These are phyloP conservation scores for Panulirus ornatus DNA, from an alignment of 1,140 invertebrate genomes.

Conservation along the genomic window DNA sequence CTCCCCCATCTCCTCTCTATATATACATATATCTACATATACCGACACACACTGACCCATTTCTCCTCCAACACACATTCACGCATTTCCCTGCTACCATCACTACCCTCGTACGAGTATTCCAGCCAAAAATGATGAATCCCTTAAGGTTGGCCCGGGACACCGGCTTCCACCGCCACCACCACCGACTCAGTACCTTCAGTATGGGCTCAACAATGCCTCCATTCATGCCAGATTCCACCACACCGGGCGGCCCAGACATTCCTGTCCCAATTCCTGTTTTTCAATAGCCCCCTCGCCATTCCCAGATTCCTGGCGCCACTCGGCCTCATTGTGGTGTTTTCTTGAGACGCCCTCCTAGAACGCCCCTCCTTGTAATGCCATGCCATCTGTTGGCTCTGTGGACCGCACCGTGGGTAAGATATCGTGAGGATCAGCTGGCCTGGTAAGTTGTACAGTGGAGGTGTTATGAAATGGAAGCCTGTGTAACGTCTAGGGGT, in stretches of 20 bases:
- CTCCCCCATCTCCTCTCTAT: too few relatives aligned
- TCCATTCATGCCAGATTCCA: slow-evolving; percentile 19
- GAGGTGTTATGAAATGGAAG: too few relatives aligned
- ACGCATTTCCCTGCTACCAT: neutral
- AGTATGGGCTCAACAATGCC: neutral
- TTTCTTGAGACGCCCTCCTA: too few relatives aligned
- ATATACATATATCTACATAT: too few relatives aligned
- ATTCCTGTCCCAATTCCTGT: slow-evolving; percentile 21
- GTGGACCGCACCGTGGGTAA: too few relatives aligned
- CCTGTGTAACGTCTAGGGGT: too few relatives aligned
- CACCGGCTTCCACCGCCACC: neutral
- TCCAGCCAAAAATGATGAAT: neutral
- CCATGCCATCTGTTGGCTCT: too few relatives aligned
- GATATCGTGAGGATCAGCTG: too few relatives aligned
- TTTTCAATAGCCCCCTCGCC: neutral
- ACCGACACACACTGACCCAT: too few relatives aligned
- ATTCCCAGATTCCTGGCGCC: slow-evolving; percentile 31
- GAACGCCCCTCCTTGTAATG: too few relatives aligned
- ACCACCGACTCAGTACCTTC: neutral
- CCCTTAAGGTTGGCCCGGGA: neutral
- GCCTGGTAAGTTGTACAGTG: too few relatives aligned
- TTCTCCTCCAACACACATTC: too few relatives aligned
- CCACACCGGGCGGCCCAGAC: neutral
- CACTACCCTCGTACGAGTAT: neutral
- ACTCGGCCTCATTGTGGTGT: neutral